Evolutionary conservation across 2,888 invertebrate species (phyloP).

Genomic region (Nymphalis polychloros): DNA sequence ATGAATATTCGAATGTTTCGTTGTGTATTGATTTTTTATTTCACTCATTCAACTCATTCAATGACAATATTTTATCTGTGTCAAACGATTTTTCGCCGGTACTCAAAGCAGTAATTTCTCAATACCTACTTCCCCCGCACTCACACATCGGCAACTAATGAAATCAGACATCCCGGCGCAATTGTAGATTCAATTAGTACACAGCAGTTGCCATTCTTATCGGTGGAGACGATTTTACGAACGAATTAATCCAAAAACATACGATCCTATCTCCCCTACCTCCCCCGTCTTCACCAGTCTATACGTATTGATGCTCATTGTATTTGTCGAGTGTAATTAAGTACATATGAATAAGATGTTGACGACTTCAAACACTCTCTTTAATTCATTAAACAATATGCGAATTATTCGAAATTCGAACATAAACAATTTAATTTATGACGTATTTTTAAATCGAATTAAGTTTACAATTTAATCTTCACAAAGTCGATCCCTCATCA

Average conservation of each 20-base stretch:
- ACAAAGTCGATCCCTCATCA: conserved; percentile 39
- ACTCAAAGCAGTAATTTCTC: conserved; percentile 42
- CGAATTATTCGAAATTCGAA: background rate
- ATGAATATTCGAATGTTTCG: conserved; percentile 53
- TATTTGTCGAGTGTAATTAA: conserved; percentile 77
- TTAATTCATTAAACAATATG: conserved; percentile 19
- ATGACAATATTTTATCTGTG: background rate
- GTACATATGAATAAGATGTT: conserved; percentile 55
- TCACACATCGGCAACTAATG: conserved; percentile 68
- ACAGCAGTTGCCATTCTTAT: conserved; percentile 80
- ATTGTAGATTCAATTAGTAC: conserved; percentile 82
- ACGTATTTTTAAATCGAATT: background rate
- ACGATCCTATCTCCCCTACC: conserved; percentile 76
- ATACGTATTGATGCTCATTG: conserved; percentile 67
- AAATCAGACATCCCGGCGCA: conserved; percentile 78
- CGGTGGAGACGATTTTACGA: conserved; percentile 81
- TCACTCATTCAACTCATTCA: too few relatives aligned
- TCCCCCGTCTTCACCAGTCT: conserved; percentile 59
- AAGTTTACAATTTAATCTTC: conserved; percentile 23
- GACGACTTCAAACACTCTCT: conserved; percentile 32
- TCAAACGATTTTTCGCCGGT: conserved; percentile 38
- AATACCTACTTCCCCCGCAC: conserved; percentile 49
- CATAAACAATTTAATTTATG: conserved; percentile 53
- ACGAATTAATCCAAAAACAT: conserved; percentile 82
- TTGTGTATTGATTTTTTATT: conserved; percentile 42